A percentile compares a stretch with the other conserved stretches of the same genome.
These are phyloP conservation scores for Tenodera sinensis DNA, from an alignment of 2,888 invertebrate species.

Conservation along the genomic window DNA sequence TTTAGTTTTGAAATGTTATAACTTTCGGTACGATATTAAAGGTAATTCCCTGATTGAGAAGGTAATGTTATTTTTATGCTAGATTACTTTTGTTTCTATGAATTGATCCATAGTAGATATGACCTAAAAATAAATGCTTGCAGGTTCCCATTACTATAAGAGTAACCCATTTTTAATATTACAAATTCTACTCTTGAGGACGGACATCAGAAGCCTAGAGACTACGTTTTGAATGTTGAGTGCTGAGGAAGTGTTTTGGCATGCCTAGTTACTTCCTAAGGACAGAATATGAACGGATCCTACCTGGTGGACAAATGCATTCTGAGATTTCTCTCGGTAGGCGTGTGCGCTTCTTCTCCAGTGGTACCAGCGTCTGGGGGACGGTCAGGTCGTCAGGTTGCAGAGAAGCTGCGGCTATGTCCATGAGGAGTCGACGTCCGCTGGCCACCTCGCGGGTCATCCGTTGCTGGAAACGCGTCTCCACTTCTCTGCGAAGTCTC, in stretches of 20 bases:
- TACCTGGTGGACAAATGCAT: conserved; percentile 72
- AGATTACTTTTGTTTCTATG: too few species aligned
- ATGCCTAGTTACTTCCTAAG: background rate
- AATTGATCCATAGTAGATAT: too few species aligned
- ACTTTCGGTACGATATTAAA: too few species aligned
- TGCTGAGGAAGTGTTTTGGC: background rate
- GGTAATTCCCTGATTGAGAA: too few species aligned
- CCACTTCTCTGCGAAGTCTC: conserved; percentile 53
- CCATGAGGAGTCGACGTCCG: conserved; percentile 34
- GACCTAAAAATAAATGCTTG: too few species aligned
- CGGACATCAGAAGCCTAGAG: too few species aligned
- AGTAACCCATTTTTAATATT: too few species aligned
- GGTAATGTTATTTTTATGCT: too few species aligned
- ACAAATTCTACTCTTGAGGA: too few species aligned
- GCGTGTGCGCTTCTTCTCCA: conserved; percentile 36
- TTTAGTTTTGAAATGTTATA: too few species aligned
- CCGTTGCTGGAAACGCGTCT: conserved; percentile 45
- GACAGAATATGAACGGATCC: conserved; percentile 35
- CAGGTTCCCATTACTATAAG: too few species aligned
- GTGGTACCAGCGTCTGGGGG: background rate
- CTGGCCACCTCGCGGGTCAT: conserved; percentile 43
- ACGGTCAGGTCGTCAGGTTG: background rate
- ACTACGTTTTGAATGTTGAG: background rate
- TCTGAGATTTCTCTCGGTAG: conserved; percentile 58
- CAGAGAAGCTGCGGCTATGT: conserved; percentile 26